A percentile compares a stretch with the other conserved stretches of the same genome.
Evolutionary conservation across 53 echinoderm and acorn worm genomes (phyloP).

Genomic region (Holothuria scabra): DNA sequence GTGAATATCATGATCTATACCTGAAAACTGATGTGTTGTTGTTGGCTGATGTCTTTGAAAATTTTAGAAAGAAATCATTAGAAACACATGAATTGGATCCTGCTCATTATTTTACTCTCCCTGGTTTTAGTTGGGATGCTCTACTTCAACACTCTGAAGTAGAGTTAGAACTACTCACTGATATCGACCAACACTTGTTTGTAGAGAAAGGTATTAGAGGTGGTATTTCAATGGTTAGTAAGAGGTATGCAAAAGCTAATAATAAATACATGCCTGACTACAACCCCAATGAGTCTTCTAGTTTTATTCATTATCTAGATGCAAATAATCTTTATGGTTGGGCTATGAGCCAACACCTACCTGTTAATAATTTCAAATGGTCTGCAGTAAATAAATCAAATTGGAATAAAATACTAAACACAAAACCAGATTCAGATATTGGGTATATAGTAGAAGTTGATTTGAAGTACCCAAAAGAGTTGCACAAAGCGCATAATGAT

Average conservation of each 20-base stretch:
- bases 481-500: no score
- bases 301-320: constrained; percentile 2
- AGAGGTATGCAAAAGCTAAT: constrained; percentile 2
- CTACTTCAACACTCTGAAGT: no score
- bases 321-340: constrained; percentile 9
- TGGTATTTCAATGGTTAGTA: constrained; percentile 1
- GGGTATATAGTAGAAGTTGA: no score
- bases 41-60: no score
- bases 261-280: constrained; percentile 2
- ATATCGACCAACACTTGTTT: constrained; percentile 6
- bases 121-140: background rate
- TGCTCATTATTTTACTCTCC: background rate
- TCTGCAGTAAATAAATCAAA: background rate
- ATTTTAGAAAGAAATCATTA: background rate
- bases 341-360: background rate
- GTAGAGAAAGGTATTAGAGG: constrained; percentile 9
- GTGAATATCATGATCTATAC: no score
- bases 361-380: background rate
- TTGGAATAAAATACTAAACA: constrained; percentile 5
- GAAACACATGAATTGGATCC: no score
- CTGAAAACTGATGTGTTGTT: no score
- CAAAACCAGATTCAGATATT: background rate
- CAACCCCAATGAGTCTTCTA: background rate
- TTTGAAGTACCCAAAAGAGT: constrained; percentile 1
- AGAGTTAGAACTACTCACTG: background rate